A percentile compares a stretch with the other conserved stretches of the same genome.
These are phyloP conservation scores for Pyrgus malvae DNA, from an alignment of 2,888 invertebrate genomes.

Conservation along the genomic window DNA sequence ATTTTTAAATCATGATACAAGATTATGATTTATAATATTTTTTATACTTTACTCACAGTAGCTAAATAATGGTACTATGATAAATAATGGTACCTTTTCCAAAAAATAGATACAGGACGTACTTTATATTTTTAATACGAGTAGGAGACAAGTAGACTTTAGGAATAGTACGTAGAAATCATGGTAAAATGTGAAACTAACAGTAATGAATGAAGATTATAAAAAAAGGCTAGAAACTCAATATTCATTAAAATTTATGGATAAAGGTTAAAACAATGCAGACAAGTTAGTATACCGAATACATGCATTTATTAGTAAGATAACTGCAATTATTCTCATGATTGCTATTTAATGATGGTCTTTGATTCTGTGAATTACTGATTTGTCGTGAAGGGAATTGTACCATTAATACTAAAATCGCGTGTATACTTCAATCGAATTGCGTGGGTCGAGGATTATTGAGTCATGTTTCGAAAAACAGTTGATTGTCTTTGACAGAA, in stretches of 20 bases:
- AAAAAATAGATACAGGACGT: no score
- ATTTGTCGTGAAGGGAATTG: conserved; percentile 7
- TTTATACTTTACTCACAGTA: no score
- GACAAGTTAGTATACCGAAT: background rate
- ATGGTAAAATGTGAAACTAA: background rate
- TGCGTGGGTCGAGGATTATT: conserved; percentile 5
- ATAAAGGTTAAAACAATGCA: background rate
- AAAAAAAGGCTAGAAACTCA: background rate
- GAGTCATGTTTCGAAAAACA: conserved; percentile 5
- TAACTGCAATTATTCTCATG: background rate
- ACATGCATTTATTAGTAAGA: conserved; percentile 6
- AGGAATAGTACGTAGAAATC: no score
- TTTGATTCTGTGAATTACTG: conserved; percentile 7
- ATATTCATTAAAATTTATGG: background rate
- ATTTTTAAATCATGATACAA: background rate
- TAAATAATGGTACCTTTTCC: no score
- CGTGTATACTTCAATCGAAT: conserved; percentile 15
- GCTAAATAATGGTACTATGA: no score
- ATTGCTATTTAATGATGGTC: conserved; percentile 7
- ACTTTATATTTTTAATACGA: no score
- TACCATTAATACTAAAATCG: conserved; percentile 9
- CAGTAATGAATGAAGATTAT: background rate
- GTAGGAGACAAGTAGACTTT: no score
- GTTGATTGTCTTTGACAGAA: conserved; percentile 6
- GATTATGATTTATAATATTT: background rate